Conservation (phyloP, 1,140 invertebrate genomes). For the Drosophila mayri region DNA sequence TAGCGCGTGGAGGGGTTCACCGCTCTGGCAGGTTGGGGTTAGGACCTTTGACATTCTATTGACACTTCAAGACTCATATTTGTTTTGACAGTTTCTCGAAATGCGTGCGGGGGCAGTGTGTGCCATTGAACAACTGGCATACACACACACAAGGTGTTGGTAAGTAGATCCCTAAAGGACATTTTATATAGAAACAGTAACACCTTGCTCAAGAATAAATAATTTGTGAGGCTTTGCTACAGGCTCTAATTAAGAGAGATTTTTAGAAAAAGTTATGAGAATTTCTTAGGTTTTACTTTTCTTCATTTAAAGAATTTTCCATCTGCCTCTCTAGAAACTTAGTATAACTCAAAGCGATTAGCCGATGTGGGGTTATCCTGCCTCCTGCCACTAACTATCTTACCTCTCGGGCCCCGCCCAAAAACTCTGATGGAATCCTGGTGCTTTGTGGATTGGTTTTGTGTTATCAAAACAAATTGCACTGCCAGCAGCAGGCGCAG, state of each 20-base stretch:
- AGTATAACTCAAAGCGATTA: constrained; percentile 13
- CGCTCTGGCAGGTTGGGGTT: constrained; percentile 33
- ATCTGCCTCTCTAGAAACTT: not conserved
- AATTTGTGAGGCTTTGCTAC: not conserved
- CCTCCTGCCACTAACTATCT: constrained; percentile 14
- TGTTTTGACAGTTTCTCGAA: constrained; percentile 64
- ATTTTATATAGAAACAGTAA: not conserved
- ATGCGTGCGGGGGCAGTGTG: constrained; percentile 24
- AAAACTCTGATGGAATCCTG: constrained; percentile 16
- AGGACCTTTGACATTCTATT: constrained; percentile 75
- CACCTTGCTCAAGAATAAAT: not conserved
- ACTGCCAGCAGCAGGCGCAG: constrained; percentile 55
- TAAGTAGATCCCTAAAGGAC: not conserved
- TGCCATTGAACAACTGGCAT: constrained; percentile 15
- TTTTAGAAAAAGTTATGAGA: not conserved
- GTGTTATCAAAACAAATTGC: constrained; percentile 78
- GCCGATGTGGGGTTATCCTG: constrained; percentile 3
- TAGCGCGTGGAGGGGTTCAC: constrained; percentile 47
- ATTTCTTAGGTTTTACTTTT: not conserved
- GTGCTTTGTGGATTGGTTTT: constrained; percentile 53
- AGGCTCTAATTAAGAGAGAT: not conserved
- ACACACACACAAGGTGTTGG: not conserved
- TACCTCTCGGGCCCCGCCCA: not conserved
- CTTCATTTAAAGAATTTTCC: not conserved
- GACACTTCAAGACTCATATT: constrained; percentile 75